These are phyloP conservation scores for Plutella xylostella DNA, from an alignment of 2,888 invertebrate genomes.

Conservation along the genomic window DNA sequence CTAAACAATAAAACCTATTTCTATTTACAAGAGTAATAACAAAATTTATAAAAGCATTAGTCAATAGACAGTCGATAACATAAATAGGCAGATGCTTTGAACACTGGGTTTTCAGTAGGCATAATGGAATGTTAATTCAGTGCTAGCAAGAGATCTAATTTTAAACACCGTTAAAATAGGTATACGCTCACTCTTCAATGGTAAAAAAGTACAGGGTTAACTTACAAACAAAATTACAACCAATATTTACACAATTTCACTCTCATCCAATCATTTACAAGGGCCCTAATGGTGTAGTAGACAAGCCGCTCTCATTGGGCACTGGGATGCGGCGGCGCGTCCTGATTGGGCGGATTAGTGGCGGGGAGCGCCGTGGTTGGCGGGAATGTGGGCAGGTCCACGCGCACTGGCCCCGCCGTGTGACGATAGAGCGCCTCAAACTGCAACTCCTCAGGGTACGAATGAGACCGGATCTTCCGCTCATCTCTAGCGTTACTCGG, in stretches of 20 bases:
- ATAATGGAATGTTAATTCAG: too few relatives aligned
- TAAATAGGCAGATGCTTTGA: too few relatives aligned
- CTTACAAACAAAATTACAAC: too few relatives aligned
- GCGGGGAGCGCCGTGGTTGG: constrained; percentile 40
- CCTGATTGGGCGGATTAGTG: constrained; percentile 19
- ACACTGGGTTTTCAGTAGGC: too few relatives aligned
- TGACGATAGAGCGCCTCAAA: constrained; percentile 61
- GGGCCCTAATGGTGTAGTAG: constrained; percentile 13
- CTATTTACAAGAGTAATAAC: constrained; percentile 44
- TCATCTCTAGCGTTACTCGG: constrained; percentile 63
- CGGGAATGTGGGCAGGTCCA: constrained; percentile 71
- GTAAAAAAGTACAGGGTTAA: too few relatives aligned
- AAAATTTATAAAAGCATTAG: constrained; percentile 10
- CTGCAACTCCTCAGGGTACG: constrained; percentile 61
- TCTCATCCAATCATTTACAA: neutral
- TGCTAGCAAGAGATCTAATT: too few relatives aligned
- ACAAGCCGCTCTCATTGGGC: too few relatives aligned
- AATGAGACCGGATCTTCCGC: constrained; percentile 58
- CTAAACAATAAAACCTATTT: constrained; percentile 33
- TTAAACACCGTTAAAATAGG: too few relatives aligned
- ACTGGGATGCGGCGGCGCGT: constrained; percentile 42
- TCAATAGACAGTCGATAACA: constrained; percentile 20
- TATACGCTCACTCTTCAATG: too few relatives aligned
- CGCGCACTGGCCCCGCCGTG: constrained; percentile 51
- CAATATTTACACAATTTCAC: constrained; percentile 5